These are phyloP conservation scores for Sinonovacula constricta DNA, from an alignment of 1,140 invertebrate species.

Conservation along the genomic window DNA sequence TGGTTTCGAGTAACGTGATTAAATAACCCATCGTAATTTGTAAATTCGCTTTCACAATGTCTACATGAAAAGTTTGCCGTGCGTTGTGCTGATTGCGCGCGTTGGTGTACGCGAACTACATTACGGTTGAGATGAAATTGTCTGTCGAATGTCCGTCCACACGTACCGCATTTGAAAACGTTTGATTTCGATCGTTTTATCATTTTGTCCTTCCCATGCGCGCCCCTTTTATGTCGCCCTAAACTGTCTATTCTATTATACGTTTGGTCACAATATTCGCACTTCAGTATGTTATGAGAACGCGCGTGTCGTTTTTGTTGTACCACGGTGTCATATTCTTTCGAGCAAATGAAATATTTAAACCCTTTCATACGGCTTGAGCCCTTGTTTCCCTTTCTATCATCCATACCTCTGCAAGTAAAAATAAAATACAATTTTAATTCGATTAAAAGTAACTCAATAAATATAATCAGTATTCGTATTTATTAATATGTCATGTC, in stretches of 20 bases:
- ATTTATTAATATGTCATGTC: too few species aligned
- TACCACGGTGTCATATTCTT: neutral
- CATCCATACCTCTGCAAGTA: too few species aligned
- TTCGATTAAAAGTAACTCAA: too few species aligned
- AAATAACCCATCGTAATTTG: neutral
- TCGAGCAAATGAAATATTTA: neutral
- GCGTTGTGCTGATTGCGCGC: neutral
- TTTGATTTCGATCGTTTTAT: neutral
- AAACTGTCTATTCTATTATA: neutral
- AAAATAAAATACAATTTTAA: too few species aligned
- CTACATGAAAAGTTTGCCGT: neutral
- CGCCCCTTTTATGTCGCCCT: neutral
- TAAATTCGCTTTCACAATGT: slow-evolving; percentile 8
- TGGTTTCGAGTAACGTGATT: neutral
- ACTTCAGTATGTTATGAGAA: neutral
- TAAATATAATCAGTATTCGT: too few species aligned
- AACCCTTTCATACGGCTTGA: too few species aligned
- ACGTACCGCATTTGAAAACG: slow-evolving; percentile 8
- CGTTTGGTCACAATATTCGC: neutral
- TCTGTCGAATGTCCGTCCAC: slow-evolving; percentile 2
- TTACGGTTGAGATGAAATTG: neutral
- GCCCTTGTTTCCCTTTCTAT: too few species aligned
- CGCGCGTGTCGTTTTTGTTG: neutral
- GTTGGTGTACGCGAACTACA: neutral
- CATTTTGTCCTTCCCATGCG: neutral